Evolutionary conservation across 1,140 invertebrate species (phyloP), one percentile per base, ranked within the genome.

Genomic region (Gonatopus flavifemur): DNA sequence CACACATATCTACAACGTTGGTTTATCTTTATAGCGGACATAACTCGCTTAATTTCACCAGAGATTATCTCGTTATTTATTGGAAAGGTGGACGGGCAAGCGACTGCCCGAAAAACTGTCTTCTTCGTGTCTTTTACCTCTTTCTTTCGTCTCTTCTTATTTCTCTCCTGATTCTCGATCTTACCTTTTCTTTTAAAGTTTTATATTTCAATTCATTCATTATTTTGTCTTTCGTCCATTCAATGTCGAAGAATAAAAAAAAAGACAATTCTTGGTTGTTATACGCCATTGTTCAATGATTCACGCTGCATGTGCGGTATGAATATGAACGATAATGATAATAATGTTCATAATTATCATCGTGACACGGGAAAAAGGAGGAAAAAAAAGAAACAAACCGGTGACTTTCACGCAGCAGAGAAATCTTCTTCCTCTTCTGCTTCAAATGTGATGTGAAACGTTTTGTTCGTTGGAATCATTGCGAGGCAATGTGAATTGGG

Each of bases 41-140:
- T 72, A 73, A 76, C 70, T 76, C 63, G 70, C 62, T 62, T 73
- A 70, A 74, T 76, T 76, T 74, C 74, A 74, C 70, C 60, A 59
- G 61, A 74, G 72, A 76, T 75, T 72, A 76, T 76, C 74, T 69
- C 53, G 68, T 76, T 76, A 74, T 76, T 76, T 76, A 76, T 76
- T 74, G 71, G 70, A 69, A 74, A 74, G 60, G 48, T 57, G 50
- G 55, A 57, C 56, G 49, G 51, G 64, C 55, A 49, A 39, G 48
- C 49, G 61, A 28, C 45, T 49, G 46, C 48, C 54, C 55, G 52
- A 66, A 64, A 64, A 62, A 55, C 24, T 28, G 38, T 15, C 19
- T 36, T 36, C 15, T 18, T 36, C 15, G 8, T n/a, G 13, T 36
- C 35, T 15, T 16, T 36, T n/a, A n/a, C n/a, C 35, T 18, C 16